Evolutionary conservation across 2,113 vertebrate genomes (phyloP).

Genomic region (Anguilla rostrata): DNA sequence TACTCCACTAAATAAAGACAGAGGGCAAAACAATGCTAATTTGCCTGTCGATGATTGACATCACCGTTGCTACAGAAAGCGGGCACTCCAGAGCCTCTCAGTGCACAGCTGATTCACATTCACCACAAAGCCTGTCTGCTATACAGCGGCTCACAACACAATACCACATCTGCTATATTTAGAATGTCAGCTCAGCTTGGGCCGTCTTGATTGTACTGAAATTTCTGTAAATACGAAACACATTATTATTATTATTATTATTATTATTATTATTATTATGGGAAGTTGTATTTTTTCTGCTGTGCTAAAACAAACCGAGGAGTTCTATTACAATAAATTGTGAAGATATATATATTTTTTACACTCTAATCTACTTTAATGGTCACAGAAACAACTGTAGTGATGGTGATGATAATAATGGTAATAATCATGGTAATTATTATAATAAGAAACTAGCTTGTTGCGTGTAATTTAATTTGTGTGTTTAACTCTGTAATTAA

Average conservation of each 20-base stretch:
- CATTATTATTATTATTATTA: constrained; percentile 41
- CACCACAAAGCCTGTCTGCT: constrained; percentile 32
- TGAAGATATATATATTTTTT: constrained; percentile 30
- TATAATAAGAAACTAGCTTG: constrained; percentile 69
- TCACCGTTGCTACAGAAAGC: too few species aligned
- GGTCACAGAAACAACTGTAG: constrained; percentile 52
- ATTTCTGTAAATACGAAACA: constrained; percentile 73
- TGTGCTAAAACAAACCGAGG: constrained; percentile 54
- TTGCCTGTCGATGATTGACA: neutral
- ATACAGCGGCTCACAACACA: constrained; percentile 33
- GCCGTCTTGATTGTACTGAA: constrained; percentile 78
- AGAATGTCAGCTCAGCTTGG: constrained; percentile 77
- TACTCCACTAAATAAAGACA: constrained; percentile 34
- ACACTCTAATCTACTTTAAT: constrained; percentile 45
- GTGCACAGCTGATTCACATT: constrained; percentile 40
- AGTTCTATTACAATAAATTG: constrained; percentile 39
- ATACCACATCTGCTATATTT: constrained; percentile 60
- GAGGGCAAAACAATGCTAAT: constrained; percentile 35
- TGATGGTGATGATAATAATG: constrained; percentile 61
- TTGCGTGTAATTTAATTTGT: constrained; percentile 76
- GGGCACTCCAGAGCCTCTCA: constrained; percentile 16
- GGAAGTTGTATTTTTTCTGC: constrained; percentile 49
- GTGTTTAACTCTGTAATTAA: constrained; percentile 74
- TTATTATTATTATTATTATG: constrained; percentile 58
- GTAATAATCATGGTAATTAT: constrained; percentile 62